phyloP scores from a whole-genome alignment of 2,113 vertebrate species.

The Sinocyclocheilus maitianheensis region DNA sequence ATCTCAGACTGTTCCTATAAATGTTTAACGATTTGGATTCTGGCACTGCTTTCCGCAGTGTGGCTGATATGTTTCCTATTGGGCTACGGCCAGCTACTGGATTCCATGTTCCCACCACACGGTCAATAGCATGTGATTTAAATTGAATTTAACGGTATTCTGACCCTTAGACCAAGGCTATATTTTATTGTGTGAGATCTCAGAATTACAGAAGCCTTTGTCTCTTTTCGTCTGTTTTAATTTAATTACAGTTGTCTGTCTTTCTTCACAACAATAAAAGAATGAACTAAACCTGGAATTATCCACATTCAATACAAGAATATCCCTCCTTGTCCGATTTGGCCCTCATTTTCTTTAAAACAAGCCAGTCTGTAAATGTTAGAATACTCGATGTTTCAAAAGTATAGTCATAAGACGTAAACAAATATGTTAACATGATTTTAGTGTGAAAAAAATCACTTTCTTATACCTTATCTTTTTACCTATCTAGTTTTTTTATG shows the following conservation, averaged over 20 bases:
- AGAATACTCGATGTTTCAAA: background rate
- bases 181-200: constrained; percentile 7
- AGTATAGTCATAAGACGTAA: background rate
- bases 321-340: background rate
- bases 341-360: background rate
- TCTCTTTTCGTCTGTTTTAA: background rate
- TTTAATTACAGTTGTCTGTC: constrained; percentile 15
- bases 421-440: background rate
- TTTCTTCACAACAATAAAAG: background rate
- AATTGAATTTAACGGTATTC: constrained; percentile 17
- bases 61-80: constrained; percentile 52
- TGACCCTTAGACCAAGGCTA: constrained; percentile 5
- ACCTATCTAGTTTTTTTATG: too few relatives aligned
- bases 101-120: constrained; percentile 21
- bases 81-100: constrained; percentile 28
- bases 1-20: constrained; percentile 70
- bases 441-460: background rate
- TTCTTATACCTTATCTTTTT: too few relatives aligned
- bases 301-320: background rate
- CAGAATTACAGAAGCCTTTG: constrained; percentile 13
- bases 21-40: constrained; percentile 73
- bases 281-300: background rate
- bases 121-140: constrained; percentile 31
- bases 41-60: constrained; percentile 57
- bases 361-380: background rate